phyloP scores from a whole-genome alignment of 2,113 vertebrate genomes.

The Emydocephalus ijimae region DNA sequence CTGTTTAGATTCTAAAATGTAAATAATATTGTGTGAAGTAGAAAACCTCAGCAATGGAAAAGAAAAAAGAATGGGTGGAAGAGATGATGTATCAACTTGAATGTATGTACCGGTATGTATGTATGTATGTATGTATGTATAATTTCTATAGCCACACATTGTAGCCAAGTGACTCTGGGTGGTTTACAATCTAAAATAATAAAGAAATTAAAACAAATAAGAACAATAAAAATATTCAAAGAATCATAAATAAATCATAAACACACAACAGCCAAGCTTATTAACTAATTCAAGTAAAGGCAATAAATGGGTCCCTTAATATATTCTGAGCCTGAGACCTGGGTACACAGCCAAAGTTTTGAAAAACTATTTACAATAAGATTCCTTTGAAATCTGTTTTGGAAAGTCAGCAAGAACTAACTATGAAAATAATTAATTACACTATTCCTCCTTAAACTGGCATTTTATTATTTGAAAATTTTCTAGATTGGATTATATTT shows the following conservation, averaged over 20 bases:
- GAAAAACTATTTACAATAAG: neutral
- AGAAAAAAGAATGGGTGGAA: neutral
- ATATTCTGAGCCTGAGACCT: neutral
- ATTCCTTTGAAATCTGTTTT: neutral
- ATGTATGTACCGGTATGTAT: neutral
- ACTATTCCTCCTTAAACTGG: neutral
- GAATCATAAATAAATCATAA: neutral
- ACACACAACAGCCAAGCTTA: neutral
- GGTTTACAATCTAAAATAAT: neutral
- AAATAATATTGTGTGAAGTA: neutral
- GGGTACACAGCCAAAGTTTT: neutral
- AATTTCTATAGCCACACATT: neutral
- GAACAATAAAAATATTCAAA: neutral
- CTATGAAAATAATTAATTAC: neutral
- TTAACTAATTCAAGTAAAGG: neutral
- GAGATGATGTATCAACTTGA: neutral
- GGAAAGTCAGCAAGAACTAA: neutral
- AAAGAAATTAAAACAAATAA: neutral
- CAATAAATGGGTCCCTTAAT: neutral
- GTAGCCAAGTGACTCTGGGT: neutral
- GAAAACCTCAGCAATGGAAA: neutral
- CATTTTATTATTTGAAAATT: neutral
- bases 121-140: neutral
- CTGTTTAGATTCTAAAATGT: neutral
- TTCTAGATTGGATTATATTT: neutral